Conservation (phyloP, 1,140 invertebrate species). For the Trichoplusia ni region DNA sequence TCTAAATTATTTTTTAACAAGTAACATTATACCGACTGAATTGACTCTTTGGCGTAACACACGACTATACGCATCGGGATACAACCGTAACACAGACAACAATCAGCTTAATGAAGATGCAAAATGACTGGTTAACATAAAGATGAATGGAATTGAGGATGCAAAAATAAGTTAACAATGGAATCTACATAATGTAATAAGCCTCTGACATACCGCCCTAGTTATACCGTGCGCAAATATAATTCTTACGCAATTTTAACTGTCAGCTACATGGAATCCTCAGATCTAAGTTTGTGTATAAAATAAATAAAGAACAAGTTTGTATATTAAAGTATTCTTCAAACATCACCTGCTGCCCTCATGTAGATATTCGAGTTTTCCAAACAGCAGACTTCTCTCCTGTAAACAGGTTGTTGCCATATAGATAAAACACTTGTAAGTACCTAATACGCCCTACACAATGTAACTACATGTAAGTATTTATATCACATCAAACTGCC, state of each 20-base stretch:
- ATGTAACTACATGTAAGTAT: no score
- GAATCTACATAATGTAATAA: slow-evolving; percentile 25
- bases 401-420: slow-evolving; percentile 46
- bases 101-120: no score
- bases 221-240: neutral
- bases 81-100: neutral
- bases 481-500: no score
- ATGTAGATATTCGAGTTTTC: slow-evolving; percentile 80
- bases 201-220: slow-evolving; percentile 31
- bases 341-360: slow-evolving; percentile 49
- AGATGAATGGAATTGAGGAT: neutral
- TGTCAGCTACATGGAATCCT: slow-evolving; percentile 59
- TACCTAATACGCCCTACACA: no score
- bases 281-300: slow-evolving; percentile 66
- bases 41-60: neutral
- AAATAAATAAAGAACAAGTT: slow-evolving; percentile 55
- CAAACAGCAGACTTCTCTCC: slow-evolving; percentile 73
- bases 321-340: slow-evolving; percentile 27
- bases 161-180: slow-evolving; percentile 22
- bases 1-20: neutral
- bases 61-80: neutral
- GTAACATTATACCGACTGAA: no score
- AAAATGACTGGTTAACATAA: no score
- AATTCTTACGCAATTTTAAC: slow-evolving; percentile 23
- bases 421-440: slow-evolving; percentile 8